phyloP scores from a whole-genome alignment of 2,797 vertebrate species.

The Coccyzus lansbergi region DNA sequence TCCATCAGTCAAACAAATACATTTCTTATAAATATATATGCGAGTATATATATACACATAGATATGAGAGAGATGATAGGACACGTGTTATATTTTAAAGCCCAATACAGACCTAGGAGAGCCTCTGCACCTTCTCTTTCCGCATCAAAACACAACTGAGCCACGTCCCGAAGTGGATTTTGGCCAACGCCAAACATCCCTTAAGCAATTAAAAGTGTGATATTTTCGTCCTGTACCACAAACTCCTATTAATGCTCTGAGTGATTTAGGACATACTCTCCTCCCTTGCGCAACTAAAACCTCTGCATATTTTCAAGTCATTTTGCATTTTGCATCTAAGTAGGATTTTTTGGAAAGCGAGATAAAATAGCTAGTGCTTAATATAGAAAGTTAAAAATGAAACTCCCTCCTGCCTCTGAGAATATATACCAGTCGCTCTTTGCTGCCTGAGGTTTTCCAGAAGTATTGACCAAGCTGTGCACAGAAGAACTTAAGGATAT shows the following conservation, averaged over 20 bases:
- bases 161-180: conserved; percentile 51
- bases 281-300: conserved; percentile 53
- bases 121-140: background rate
- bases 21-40: conserved; percentile 68
- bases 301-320: conserved; percentile 49
- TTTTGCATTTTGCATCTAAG: conserved; percentile 57
- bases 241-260: conserved; percentile 60
- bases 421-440: conserved; percentile 32
- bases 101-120: conserved; percentile 53
- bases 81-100: conserved; percentile 64
- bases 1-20: conserved; percentile 58
- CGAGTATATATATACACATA: conserved; percentile 33
- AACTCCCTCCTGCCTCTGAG: conserved; percentile 35
- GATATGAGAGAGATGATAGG: conserved; percentile 51
- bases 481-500: conserved; percentile 22
- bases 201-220: conserved; percentile 34
- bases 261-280: conserved; percentile 65
- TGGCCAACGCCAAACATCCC: background rate
- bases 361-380: conserved; percentile 47
- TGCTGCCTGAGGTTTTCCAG: conserved; percentile 60
- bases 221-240: conserved; percentile 64
- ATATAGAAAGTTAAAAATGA: conserved; percentile 54
- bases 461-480: conserved; percentile 64
- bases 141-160: background rate
- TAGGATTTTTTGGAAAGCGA: conserved; percentile 50